A percentile compares a stretch with the other conserved stretches of the same genome.
Conservation (phyloP, 1,140 invertebrate genomes). For the Gryllus bimaculatus region DNA sequence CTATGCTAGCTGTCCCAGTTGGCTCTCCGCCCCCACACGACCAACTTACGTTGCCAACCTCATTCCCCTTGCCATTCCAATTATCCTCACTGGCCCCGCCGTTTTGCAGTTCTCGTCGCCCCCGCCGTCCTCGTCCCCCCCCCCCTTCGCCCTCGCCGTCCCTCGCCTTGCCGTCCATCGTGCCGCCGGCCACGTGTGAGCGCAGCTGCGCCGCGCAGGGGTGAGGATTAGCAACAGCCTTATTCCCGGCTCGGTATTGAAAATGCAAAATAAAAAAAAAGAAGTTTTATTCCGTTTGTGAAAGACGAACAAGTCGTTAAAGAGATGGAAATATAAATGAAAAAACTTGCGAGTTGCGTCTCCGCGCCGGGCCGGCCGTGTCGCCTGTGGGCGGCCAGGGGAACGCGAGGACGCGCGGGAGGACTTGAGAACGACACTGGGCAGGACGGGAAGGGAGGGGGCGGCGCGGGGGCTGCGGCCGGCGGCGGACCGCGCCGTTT, state of each 20-base stretch:
- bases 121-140: not conserved
- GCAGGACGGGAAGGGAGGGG: too few species aligned
- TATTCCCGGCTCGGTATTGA: conserved; percentile 10
- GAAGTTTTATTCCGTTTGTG: not conserved
- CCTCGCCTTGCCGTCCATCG: not conserved
- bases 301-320: conserved; percentile 1
- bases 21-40: too few species aligned
- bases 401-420: too few species aligned
- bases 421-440: too few species aligned
- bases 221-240: conserved; percentile 17
- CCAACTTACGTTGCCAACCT: not conserved
- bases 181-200: not conserved
- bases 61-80: too few species aligned
- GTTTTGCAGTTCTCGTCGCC: too few species aligned
- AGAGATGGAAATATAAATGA: conserved; percentile 5
- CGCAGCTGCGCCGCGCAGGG: not conserved
- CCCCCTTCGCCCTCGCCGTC: not conserved
- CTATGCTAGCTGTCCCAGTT: not conserved
- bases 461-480: too few species aligned
- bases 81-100: too few species aligned
- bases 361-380: not conserved
- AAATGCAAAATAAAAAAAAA: conserved; percentile 14
- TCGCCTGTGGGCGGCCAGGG: not conserved
- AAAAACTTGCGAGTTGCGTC: not conserved
- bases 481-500: too few species aligned